These are phyloP conservation scores for Trematocara stigmaticum DNA, from an alignment of 2,113 vertebrate species.

Conservation along the genomic window DNA sequence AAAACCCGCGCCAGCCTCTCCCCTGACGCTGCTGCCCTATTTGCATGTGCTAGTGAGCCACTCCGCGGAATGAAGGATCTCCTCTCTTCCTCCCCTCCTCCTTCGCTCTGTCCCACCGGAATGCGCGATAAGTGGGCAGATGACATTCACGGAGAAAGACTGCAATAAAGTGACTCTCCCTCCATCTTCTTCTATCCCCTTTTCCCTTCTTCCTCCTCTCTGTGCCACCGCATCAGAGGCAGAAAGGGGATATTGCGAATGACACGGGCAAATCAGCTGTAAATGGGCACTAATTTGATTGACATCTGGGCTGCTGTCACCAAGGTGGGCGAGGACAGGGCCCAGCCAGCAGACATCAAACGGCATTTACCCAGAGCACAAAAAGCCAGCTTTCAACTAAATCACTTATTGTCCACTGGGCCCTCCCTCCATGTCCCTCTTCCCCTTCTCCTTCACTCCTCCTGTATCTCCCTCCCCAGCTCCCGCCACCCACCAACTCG, in stretches of 20 bases:
- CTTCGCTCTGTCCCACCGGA: conserved; percentile 62
- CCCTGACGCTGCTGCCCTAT: conserved; percentile 85
- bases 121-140: conserved; percentile 89
- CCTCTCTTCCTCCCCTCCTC: conserved; percentile 80
- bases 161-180: conserved; percentile 60
- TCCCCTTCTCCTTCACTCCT: conserved; percentile 11
- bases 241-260: conserved; percentile 96
- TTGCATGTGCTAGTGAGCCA: conserved; percentile 96
- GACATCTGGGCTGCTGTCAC: conserved; percentile 99
- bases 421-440: conserved; percentile 43
- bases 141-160: conserved; percentile 95
- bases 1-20: conserved; percentile 94
- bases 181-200: conserved; percentile 44
- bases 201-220: conserved; percentile 66
- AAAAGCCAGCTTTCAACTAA: conserved; percentile 94
- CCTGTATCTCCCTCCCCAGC: conserved; percentile 34
- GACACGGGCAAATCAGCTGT: conserved; percentile 99
- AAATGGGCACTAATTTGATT: conserved; percentile 99
- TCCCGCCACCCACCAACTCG: conserved; percentile 63
- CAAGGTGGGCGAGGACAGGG: conserved; percentile 82
- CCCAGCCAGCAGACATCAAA: conserved; percentile 75
- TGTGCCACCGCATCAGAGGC: conserved; percentile 88
- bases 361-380: conserved; percentile 42
- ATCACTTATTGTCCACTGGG: conserved; percentile 97
- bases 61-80: conserved; percentile 88